Conservation (phyloP, 2,113 vertebrate genomes). For the Epinephelus moara region DNA sequence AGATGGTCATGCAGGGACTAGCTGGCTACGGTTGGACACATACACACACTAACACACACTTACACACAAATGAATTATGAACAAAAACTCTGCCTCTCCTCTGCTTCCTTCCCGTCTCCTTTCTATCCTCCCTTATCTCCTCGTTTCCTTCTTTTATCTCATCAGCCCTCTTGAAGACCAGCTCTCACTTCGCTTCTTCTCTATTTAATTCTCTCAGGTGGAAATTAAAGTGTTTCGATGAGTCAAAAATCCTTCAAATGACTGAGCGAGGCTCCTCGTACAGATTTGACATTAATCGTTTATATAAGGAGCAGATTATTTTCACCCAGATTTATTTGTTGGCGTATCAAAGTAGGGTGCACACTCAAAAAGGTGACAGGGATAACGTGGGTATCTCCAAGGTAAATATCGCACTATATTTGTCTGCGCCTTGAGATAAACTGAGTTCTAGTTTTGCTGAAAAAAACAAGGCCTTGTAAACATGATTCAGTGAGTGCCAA, state of each 20-base stretch:
- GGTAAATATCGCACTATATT: too few species aligned
- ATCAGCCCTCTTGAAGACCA: too few species aligned
- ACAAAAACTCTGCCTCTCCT: constrained; percentile 37
- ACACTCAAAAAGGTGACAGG: too few species aligned
- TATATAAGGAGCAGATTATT: neutral
- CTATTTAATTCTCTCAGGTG: neutral
- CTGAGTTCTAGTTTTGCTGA: neutral
- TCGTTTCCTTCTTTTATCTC: neutral
- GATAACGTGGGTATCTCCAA: too few species aligned
- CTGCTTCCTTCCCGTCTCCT: constrained; percentile 2
- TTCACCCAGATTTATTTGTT: neutral
- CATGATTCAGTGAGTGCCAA: neutral
- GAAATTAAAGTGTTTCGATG: neutral
- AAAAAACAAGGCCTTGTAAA: neutral
- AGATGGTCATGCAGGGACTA: constrained; percentile 69
- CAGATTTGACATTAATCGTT: neutral
- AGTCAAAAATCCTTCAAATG: neutral
- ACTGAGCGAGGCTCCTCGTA: neutral
- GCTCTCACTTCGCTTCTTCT: neutral
- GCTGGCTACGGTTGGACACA: constrained; percentile 63
- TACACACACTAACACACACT: constrained; percentile 21
- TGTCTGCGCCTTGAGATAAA: too few species aligned
- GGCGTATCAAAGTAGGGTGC: too few species aligned
- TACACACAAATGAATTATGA: constrained; percentile 29
- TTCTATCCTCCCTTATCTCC: neutral